phyloP scores from a whole-genome alignment of 2,113 vertebrate genomes.

The Takifugu bimaculatus region DNA sequence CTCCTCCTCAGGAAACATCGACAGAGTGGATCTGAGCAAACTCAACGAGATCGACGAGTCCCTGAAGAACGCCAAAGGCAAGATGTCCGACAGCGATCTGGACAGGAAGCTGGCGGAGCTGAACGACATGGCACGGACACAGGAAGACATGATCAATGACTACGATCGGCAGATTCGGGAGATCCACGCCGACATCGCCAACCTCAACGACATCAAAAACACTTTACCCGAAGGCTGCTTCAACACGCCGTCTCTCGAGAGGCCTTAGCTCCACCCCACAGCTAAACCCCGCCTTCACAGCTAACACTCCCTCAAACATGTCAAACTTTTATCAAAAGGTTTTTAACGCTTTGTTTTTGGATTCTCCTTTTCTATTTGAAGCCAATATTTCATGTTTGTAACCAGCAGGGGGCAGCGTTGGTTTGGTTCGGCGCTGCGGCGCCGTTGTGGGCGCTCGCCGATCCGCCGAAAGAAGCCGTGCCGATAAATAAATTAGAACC shows the following conservation, averaged over 20 bases:
- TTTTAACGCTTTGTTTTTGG: conserved; percentile 48
- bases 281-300: conserved; percentile 21
- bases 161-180: conserved; percentile 90
- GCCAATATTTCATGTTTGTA: conserved; percentile 28
- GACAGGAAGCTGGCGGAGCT: conserved; percentile 87
- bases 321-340: conserved; percentile 80
- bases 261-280: conserved; percentile 66
- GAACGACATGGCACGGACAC: conserved; percentile 81
- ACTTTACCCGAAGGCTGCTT: conserved; percentile 92
- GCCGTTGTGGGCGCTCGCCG: background rate
- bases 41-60: conserved; percentile 87
- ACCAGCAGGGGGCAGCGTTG: conserved; percentile 38
- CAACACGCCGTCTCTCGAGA: conserved; percentile 93
- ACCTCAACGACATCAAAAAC: conserved; percentile 94
- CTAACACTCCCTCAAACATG: conserved; percentile 51
- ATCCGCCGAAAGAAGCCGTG: background rate
- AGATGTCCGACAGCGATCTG: conserved; percentile 83
- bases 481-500: conserved; percentile 38
- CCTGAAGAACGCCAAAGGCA: conserved; percentile 83
- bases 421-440: conserved; percentile 10
- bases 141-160: conserved; percentile 85
- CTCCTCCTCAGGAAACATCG: conserved; percentile 81
- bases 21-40: conserved; percentile 90
- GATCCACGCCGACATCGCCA: conserved; percentile 89
- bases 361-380: conserved; percentile 35